Evolutionary conservation across 2,113 vertebrate species (phyloP).

Genomic region (Elgaria multicarinata): DNA sequence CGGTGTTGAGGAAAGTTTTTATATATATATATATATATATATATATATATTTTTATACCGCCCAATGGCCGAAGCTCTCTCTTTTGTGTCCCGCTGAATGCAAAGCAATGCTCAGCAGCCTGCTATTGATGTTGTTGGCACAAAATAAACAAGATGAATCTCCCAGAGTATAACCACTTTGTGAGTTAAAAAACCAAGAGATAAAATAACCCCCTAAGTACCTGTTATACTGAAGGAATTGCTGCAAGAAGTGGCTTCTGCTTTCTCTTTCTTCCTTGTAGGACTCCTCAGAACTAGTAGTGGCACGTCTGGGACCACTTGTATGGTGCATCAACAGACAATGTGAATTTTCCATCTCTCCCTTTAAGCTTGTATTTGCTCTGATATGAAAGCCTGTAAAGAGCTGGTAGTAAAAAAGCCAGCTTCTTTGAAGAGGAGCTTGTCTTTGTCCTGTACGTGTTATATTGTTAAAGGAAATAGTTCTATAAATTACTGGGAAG

Average conservation of each 20-base stretch:
- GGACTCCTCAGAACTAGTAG: constrained; percentile 1
- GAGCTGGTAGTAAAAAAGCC: neutral
- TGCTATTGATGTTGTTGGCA: constrained; percentile 13
- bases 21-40: no score
- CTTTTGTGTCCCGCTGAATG: constrained; percentile 30
- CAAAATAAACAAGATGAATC: constrained; percentile 52
- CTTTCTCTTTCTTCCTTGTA: neutral
- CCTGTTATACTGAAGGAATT: neutral
- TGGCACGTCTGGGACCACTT: neutral
- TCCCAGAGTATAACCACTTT: constrained; percentile 25
- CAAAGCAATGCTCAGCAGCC: constrained; percentile 44
- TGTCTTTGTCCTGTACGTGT: neutral
- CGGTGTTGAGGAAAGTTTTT: neutral
- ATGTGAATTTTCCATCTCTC: neutral
- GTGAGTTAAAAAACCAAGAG: constrained; percentile 24
- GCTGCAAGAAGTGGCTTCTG: neutral
- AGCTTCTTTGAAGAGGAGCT: neutral
- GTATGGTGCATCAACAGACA: neutral
- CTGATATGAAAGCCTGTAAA: neutral
- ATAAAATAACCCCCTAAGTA: neutral
- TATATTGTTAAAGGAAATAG: neutral
- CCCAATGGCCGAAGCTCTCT: no score
- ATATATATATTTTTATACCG: no score
- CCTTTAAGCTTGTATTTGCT: constrained; percentile 9
- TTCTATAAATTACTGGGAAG: neutral